Base-by-base conservation (phyloP, 2,888 invertebrate genomes). In the Ophion obscuratus region DNA sequence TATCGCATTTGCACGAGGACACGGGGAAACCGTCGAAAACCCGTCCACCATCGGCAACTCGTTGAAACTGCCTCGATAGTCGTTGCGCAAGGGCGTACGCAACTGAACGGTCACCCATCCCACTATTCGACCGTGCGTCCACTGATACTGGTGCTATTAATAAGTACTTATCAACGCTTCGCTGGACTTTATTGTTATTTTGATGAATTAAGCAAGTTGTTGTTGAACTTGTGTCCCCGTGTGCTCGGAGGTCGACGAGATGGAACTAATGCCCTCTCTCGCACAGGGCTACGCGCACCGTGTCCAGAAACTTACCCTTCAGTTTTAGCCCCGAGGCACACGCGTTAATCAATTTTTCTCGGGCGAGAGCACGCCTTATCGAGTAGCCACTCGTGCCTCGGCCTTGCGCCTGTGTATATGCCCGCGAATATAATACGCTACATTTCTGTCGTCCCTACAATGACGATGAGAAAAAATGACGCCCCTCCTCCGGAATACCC, bases 311-410 rank as follows among this genome's bases (percentile, higher is more conserved):
- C 67, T 68, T 75, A 79, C 85, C 85, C 88, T 40, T 73, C 76
- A 83, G 87, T 86, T 78, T 87, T 67, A 74, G 36, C 79, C 88
- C 88, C 87, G 85, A 88, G 87, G 79, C 84, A 86, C 24, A 78
- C 84, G 87, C 88, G 88, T 89, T 91, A 89, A 91, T 90, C 91
- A 93, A 92, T 92, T 92, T 93, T 92, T 91, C 90, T 89, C 88
- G 86, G 86, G 44, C 81, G 75, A 86, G 78, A 75, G 78, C 59
- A 81, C 80, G 77, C 81, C 74, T 81, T 78, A 86, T 83, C 81
- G 86, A 78, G 85, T 83, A 83, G 77, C 59, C 73, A 78, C 61
- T 83, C 77, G 74, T 71, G 70, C 78, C 64, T 78, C 81, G 70
- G 61, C 66, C 79, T 73, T 70, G 84, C 87, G 84, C 87, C 80